Conservation (phyloP, 2,797 vertebrate genomes). For the Podargus strigoides region DNA sequence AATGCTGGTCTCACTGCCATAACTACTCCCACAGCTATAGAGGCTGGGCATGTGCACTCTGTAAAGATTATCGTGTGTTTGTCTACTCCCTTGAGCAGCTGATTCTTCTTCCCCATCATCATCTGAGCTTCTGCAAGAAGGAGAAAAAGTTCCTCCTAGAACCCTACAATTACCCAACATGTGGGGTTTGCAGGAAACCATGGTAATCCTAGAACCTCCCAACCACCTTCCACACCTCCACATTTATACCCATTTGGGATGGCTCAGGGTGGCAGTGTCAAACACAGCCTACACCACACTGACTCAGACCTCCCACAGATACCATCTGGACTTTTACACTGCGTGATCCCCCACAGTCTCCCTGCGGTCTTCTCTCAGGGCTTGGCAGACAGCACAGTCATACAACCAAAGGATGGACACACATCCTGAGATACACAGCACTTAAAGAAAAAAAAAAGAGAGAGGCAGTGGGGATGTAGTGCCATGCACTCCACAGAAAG, state of each 20-base stretch:
- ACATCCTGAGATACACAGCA: neutral
- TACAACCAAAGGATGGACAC: neutral
- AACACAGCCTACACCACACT: constrained; percentile 36
- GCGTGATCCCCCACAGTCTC: neutral
- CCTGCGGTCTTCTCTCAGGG: neutral
- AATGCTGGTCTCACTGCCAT: constrained; percentile 97
- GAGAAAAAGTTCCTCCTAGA: constrained; percentile 52
- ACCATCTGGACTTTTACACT: constrained; percentile 52
- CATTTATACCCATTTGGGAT: neutral
- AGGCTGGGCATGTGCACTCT: constrained; percentile 98
- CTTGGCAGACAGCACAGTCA: neutral
- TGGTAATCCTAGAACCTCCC: constrained; percentile 34
- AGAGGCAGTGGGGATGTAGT: neutral
- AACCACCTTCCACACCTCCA: constrained; percentile 48
- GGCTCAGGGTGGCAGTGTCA: constrained; percentile 40
- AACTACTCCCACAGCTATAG: constrained; percentile 99
- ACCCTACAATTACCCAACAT: constrained; percentile 8
- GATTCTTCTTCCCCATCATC: constrained; percentile 92
- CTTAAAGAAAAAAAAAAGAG: neutral
- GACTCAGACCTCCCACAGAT: constrained; percentile 61
- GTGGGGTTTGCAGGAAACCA: constrained; percentile 47
- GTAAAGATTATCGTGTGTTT: constrained; percentile 95
- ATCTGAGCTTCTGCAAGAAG: constrained; percentile 77
- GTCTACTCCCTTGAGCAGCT: constrained; percentile 83
- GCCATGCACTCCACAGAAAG: neutral